A percentile compares a stretch with the other conserved stretches of the same genome.
phyloP scores from a whole-genome alignment of 2,113 vertebrate species.

The Cacatua alba region DNA sequence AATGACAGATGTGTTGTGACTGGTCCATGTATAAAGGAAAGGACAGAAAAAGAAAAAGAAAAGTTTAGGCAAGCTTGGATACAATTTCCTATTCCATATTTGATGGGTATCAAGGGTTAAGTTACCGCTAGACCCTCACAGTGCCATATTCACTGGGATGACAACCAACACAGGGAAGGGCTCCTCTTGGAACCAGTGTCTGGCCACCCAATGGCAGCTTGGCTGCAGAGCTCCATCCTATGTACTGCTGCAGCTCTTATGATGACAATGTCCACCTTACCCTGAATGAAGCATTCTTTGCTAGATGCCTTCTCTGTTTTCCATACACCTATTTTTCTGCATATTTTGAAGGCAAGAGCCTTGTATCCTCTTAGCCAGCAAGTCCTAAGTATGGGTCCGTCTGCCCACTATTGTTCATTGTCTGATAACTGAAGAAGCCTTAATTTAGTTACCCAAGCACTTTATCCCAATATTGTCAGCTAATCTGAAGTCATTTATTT shows the following conservation, averaged over 20 bases:
- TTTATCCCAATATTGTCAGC: neutral
- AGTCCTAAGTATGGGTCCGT: neutral
- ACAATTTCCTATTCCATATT: neutral
- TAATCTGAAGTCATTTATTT: conserved; percentile 19
- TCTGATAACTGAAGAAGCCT: neutral
- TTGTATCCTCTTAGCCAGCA: neutral
- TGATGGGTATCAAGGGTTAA: neutral
- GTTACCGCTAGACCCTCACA: neutral
- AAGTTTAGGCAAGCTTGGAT: neutral
- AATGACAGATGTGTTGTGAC: neutral
- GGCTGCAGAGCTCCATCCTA: neutral
- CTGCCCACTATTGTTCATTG: neutral
- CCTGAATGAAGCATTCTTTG: neutral
- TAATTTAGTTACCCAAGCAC: neutral
- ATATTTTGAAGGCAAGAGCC: neutral
- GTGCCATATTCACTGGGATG: neutral
- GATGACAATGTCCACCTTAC: neutral
- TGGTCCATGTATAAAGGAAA: neutral
- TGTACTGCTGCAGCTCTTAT: neutral
- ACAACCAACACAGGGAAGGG: neutral
- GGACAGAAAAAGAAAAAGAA: neutral
- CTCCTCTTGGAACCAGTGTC: neutral
- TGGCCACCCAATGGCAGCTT: neutral
- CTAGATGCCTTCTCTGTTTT: neutral
- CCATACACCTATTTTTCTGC: neutral